Percentiles rank a stretch among this genome's conserved stretches.
These are phyloP conservation scores for Diaprepes abbreviatus DNA, from an alignment of 2,888 invertebrate species.

Conservation along the genomic window DNA sequence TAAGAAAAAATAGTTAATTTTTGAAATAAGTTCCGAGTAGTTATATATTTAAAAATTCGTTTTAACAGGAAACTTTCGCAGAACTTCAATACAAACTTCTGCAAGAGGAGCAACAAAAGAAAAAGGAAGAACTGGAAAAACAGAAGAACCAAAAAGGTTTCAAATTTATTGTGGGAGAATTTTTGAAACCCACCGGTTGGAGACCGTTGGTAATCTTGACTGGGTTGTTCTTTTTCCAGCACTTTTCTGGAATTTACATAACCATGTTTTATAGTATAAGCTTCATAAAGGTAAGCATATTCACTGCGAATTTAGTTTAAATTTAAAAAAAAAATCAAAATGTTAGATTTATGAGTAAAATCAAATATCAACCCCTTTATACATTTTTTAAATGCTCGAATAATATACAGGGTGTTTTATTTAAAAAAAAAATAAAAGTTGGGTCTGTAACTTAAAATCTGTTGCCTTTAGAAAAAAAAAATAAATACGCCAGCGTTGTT, in stretches of 20 bases:
- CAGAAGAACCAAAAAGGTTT: conserved; percentile 56
- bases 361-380: no score
- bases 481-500: no score
- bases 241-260: conserved; percentile 74
- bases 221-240: conserved; percentile 72
- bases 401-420: no score
- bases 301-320: no score
- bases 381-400: no score
- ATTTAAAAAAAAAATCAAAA: no score
- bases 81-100: conserved; percentile 70
- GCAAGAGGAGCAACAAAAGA: conserved; percentile 69
- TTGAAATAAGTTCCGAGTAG: neutral
- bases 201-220: conserved; percentile 72
- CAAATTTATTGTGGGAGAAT: conserved; percentile 64
- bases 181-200: conserved; percentile 72
- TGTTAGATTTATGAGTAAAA: no score
- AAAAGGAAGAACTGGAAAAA: conserved; percentile 62
- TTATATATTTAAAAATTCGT: neutral
- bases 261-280: conserved; percentile 75
- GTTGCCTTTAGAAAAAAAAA: no score
- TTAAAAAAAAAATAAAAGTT: no score
- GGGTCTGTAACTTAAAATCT: no score
- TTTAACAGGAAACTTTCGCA: conserved; percentile 57
- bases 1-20: neutral
- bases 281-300: conserved; percentile 69